These are phyloP conservation scores for Spea multiplicata DNA, from an alignment of 2,113 vertebrate genomes.

Conservation along the genomic window DNA sequence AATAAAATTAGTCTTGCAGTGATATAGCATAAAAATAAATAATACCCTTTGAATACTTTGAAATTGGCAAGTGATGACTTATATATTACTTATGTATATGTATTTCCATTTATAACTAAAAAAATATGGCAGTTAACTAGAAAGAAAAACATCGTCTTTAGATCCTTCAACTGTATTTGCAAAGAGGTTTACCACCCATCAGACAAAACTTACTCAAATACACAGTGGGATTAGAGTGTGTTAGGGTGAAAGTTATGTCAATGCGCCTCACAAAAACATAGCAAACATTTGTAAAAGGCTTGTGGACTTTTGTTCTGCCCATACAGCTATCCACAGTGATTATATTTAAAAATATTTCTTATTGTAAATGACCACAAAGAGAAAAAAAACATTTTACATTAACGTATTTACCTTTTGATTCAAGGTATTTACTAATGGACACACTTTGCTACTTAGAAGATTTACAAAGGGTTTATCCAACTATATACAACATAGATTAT, in stretches of 20 bases:
- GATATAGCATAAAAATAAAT: too few relatives aligned
- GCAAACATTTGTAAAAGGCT: constrained; percentile 38
- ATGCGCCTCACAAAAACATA: constrained; percentile 38
- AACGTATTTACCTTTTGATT: constrained; percentile 22
- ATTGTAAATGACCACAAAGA: constrained; percentile 13
- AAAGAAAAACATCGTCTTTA: neutral
- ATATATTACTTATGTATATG: too few relatives aligned
- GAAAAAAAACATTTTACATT: constrained; percentile 11
- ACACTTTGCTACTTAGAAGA: constrained; percentile 29
- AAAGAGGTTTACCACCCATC: constrained; percentile 36
- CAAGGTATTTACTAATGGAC: constrained; percentile 24
- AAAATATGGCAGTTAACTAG: neutral
- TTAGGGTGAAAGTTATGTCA: constrained; percentile 44
- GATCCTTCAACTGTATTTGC: constrained; percentile 27
- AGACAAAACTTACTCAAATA: constrained; percentile 44
- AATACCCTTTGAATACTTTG: too few relatives aligned
- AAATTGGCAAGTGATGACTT: too few relatives aligned
- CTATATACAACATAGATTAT: neutral
- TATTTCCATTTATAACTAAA: neutral
- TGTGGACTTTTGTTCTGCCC: constrained; percentile 40
- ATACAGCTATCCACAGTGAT: constrained; percentile 25
- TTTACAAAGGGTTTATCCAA: constrained; percentile 11
- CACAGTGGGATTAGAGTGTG: constrained; percentile 29
- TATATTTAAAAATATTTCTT: constrained; percentile 26
- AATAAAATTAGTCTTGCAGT: too few relatives aligned